These are phyloP conservation scores for Andricus grossulariae DNA, from an alignment of 1,140 invertebrate genomes.

Conservation along the genomic window DNA sequence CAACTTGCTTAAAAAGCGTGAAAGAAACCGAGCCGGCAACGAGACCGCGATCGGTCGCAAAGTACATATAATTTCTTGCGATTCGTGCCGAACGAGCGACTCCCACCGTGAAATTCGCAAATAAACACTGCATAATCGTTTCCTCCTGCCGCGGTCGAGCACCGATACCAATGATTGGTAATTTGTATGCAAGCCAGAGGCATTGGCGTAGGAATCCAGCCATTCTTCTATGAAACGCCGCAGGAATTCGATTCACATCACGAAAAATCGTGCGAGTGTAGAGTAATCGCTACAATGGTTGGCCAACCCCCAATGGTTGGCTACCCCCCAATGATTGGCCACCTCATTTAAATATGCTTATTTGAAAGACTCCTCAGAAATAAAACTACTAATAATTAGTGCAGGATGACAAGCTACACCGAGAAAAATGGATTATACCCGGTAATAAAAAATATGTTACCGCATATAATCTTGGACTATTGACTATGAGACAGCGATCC, in stretches of 20 bases:
- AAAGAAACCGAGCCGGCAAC: background rate
- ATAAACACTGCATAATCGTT: slow-evolving; percentile 2
- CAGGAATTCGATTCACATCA: background rate
- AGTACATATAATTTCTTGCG: background rate
- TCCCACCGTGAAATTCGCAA: slow-evolving; percentile 19
- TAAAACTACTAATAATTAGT: too few relatives aligned
- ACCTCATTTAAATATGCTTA: too few relatives aligned
- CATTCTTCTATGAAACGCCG: background rate
- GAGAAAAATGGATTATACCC: too few relatives aligned
- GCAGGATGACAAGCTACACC: too few relatives aligned
- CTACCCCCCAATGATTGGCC: too few relatives aligned
- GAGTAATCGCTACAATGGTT: too few relatives aligned
- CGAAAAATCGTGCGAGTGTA: background rate
- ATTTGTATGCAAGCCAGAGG: slow-evolving; percentile 28
- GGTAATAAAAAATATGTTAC: too few relatives aligned
- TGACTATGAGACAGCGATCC: too few relatives aligned
- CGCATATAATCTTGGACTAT: too few relatives aligned
- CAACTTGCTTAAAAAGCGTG: background rate
- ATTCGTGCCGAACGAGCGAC: background rate
- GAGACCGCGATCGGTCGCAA: background rate
- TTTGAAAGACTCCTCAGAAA: too few relatives aligned
- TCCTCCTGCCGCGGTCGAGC: slow-evolving; percentile 15
- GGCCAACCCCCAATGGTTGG: too few relatives aligned
- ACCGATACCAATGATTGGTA: slow-evolving; percentile 24
- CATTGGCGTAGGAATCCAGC: background rate